phyloP scores from a whole-genome alignment of 2,113 vertebrate genomes.

The Grammomys surdaster region DNA sequence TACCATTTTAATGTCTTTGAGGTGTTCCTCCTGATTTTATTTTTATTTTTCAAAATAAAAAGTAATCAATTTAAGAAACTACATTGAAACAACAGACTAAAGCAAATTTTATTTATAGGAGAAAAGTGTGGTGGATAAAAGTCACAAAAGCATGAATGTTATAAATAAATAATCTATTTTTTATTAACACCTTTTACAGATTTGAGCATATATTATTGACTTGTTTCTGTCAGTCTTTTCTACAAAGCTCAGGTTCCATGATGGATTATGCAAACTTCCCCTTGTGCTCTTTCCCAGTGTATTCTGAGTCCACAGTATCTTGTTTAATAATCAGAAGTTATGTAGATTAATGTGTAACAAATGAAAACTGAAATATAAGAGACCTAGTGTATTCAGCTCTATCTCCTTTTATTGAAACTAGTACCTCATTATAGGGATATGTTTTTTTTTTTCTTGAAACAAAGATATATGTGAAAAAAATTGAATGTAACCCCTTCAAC shows the following conservation, averaged over 20 bases:
- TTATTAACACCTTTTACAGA: background rate
- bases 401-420: background rate
- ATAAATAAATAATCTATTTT: background rate
- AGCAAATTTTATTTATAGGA: background rate
- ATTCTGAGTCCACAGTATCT: background rate
- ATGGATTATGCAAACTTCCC: background rate
- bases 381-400: background rate
- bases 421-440: background rate
- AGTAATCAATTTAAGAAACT: background rate
- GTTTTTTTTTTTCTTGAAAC: slow-evolving; percentile 5
- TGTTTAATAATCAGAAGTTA: background rate
- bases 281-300: background rate
- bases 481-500: background rate
- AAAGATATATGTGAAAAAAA: background rate
- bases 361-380: background rate
- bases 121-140: background rate
- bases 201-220: background rate
- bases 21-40: background rate
- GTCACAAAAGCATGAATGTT: background rate
- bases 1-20: background rate
- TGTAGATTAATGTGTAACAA: background rate
- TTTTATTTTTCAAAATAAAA: slow-evolving; percentile 12
- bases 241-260: background rate
- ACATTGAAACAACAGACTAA: background rate
- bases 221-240: background rate